A percentile compares a stretch with the other conserved stretches of the same genome.
Conservation (phyloP, 2,113 vertebrate species). For the Cebus imitator region DNA sequence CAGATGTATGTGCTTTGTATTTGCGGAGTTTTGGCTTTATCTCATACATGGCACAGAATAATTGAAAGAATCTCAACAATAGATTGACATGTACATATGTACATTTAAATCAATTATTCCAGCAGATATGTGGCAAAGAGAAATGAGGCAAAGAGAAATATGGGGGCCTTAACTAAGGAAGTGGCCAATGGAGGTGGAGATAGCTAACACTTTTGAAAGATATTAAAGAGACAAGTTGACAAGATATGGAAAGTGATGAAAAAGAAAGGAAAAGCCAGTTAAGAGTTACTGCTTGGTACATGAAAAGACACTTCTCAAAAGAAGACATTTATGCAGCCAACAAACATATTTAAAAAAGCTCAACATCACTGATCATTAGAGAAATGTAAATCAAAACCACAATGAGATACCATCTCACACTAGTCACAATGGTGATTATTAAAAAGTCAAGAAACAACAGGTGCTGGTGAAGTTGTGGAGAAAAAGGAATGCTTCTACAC, state of each 20-base stretch:
- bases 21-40: not conserved
- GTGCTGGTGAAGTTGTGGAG: no score
- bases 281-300: not conserved
- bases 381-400: no score
- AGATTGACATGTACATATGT: not conserved
- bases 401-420: no score
- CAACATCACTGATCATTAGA: no score
- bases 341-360: no score
- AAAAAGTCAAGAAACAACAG: no score
- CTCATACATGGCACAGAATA: not conserved
- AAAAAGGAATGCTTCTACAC: no score
- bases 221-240: not conserved
- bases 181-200: not conserved
- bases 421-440: no score
- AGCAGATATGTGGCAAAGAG: not conserved
- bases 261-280: not conserved
- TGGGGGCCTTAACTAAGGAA: not conserved
- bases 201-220: not conserved
- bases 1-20: not conserved
- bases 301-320: no score
- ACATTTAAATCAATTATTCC: not conserved
- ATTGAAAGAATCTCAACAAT: not conserved
- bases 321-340: no score
- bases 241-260: not conserved
- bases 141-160: not conserved